Evolutionary conservation across 2,888 invertebrate species (phyloP), one percentile per base, ranked within the genome.

Genomic region (Noctuana brunneofusca): DNA sequence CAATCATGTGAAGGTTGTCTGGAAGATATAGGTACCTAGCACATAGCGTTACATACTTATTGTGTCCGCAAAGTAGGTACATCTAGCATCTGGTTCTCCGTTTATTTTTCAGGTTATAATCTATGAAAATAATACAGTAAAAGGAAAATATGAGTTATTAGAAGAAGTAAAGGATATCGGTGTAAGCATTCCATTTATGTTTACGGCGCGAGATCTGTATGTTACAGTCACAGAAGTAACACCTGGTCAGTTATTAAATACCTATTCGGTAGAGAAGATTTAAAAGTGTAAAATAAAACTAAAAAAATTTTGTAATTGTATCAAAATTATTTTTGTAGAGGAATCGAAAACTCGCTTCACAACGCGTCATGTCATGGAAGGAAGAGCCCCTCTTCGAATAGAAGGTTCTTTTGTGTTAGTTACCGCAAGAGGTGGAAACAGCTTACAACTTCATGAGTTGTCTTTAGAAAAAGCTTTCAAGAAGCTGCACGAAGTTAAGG

Each of bases 151-250:
- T 71, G 89, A 91, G 67, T 86, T 93, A 22, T 73, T 93, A 63
- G 95, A 95, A 78, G 94, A 95, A 80, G 92, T 95, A 1, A 94
- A 94, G 80, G 94, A 93, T 72, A 78, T 95, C 65, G 80, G 87
- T 55, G 85, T 93, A n/a, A 78, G 84, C 35, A 87, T 87, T 14
- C 92, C 93, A 35, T 84, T 86, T 57, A 75, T 95, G 64, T 94
- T 93, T 72, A 93, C 94, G 32, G 93, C 92, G 3, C 86, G 94
- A 58, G 94, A 94, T 79, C 78, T 93, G 11, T 93, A 94, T 73
- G 87, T 95, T 1, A 92, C 93, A 3, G 84, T 93, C 18, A 93
- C 94, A 12, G 93, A 94, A 82, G 88, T 94, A 64, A 87, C 87
- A 69, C 92, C 93, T 72, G 89, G 93, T 93, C 69, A 70, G 75